A percentile compares a stretch with the other conserved stretches of the same genome.
These are phyloP conservation scores for Cherax destructor DNA, from an alignment of 1,140 invertebrate species.

Conservation along the genomic window DNA sequence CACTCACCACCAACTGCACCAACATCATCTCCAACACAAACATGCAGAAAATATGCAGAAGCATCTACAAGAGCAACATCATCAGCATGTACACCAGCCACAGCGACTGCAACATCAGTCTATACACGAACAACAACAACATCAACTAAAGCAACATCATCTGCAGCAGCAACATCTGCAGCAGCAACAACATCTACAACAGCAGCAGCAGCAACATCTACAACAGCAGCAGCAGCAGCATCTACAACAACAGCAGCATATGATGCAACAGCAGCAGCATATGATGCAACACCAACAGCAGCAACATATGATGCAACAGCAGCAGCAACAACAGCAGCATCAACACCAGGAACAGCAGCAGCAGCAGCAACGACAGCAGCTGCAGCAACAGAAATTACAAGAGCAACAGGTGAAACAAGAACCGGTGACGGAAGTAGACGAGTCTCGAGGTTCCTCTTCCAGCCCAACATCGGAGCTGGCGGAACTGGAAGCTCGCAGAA, in stretches of 20 bases:
- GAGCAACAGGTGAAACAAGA: not conserved
- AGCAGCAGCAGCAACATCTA: slow-evolving; percentile 38
- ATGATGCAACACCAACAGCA: too few species aligned
- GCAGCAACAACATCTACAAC: slow-evolving; percentile 38
- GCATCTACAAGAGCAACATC: slow-evolving; percentile 46
- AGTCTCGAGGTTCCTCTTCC: not conserved
- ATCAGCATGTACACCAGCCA: slow-evolving; percentile 41
- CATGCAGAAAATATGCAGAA: slow-evolving; percentile 27
- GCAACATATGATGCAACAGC: not conserved
- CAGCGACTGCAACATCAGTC: slow-evolving; percentile 30
- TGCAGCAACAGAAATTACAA: not conserved
- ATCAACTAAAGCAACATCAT: slow-evolving; percentile 69
- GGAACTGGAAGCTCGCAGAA: slow-evolving; percentile 34
- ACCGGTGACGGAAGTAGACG: not conserved
- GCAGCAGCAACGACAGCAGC: slow-evolving; percentile 9
- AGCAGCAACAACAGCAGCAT: slow-evolving; percentile 18
- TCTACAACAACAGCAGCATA: not conserved
- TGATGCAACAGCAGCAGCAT: not conserved
- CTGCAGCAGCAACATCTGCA: slow-evolving; percentile 59
- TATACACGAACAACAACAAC: slow-evolving; percentile 10
- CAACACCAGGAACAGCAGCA: slow-evolving; percentile 17
- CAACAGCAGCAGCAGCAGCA: slow-evolving; percentile 54
- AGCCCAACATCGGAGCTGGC: not conserved
- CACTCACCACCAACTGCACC: slow-evolving; percentile 61
- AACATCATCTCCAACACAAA: slow-evolving; percentile 54